A percentile compares a stretch with the other conserved stretches of the same genome.
phyloP scores from a whole-genome alignment of 2,888 invertebrate species.

The Dichetophora obliterata region DNA sequence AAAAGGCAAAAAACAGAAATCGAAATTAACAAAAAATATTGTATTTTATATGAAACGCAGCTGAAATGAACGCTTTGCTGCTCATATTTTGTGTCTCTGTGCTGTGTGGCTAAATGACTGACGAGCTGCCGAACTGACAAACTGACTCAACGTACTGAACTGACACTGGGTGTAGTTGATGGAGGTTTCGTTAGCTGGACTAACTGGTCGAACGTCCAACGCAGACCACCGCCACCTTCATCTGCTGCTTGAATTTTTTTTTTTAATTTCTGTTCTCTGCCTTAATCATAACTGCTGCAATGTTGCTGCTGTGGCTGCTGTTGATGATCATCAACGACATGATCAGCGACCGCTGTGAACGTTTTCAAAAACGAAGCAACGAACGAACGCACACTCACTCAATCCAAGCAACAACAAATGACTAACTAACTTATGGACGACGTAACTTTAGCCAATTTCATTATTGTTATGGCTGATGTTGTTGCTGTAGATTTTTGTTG shows the following conservation, averaged over 20 bases:
- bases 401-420: background rate
- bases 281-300: conserved; percentile 22
- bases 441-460: conserved; percentile 31
- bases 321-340: conserved; percentile 35
- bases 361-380: background rate
- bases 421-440: conserved; percentile 17
- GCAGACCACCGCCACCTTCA: conserved; percentile 17
- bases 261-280: background rate
- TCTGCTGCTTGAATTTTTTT: background rate
- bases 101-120: background rate
- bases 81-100: conserved; percentile 37
- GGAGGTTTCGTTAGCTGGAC: background rate
- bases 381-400: background rate
- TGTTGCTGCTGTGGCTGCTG: conserved; percentile 18
- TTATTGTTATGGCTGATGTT: conserved; percentile 6
- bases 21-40: conserved; percentile 8
- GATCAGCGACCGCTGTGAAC: conserved; percentile 34
- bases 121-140: background rate
- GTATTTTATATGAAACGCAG: conserved; percentile 23
- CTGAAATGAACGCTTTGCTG: conserved; percentile 13
- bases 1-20: conserved; percentile 20
- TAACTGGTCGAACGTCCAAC: background rate
- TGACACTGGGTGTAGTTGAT: background rate
- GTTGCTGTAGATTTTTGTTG: conserved; percentile 21
- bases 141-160: background rate